Evolutionary conservation across 2,797 vertebrate species (phyloP), one percentile per base, ranked within the genome.

Genomic region (Labroides dimidiatus): DNA sequence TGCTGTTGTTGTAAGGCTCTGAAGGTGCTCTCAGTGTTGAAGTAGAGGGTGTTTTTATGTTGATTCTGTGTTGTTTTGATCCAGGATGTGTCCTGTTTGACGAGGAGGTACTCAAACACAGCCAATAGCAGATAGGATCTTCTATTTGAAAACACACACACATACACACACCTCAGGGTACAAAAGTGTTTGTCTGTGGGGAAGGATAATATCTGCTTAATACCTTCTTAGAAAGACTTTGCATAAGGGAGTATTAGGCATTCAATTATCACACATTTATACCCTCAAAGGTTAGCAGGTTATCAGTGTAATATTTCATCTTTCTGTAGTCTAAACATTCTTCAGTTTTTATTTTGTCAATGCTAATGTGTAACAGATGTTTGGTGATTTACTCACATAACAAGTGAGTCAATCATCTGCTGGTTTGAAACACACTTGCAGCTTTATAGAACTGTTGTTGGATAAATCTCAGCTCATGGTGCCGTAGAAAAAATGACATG

Each of bases 1-100:
- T 6, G 24, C 24, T 48, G 16, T 44, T 19, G 1, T 47, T 20
- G 10, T 44, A 69, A 62, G 53, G 9, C 16, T 64, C 42, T 19
- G 19, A 42, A 50, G 58, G 30, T 54, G 36, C 20, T 12, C 24
- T n/a, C 14, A 10, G 9, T 78, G 69, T 78, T 80, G 50, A 69
- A 42, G 27, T 41, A 75, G 57, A 81, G 61, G 14, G 51, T 58
- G 78, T 82, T 56, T 21, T 45, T 8, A 10, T 84, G 83, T 80
- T 78, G 56, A 75, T 74, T 37, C 47, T 58, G 41, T 48, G n/a
- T 63, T 77, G 49, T 63, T 74, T 52, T 53, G 3, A 45, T 87
- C 73, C 86, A 80, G 89, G 88, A 89, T 84, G 50, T 85, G 78
- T 77, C 74, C 62, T 87, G 79, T 91, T 90, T 87, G 69, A 85